A percentile compares a stretch with the other conserved stretches of the same genome.
These are phyloP conservation scores for Phalanger gymnotis DNA, from an alignment of 2,797 vertebrate genomes.

Conservation along the genomic window DNA sequence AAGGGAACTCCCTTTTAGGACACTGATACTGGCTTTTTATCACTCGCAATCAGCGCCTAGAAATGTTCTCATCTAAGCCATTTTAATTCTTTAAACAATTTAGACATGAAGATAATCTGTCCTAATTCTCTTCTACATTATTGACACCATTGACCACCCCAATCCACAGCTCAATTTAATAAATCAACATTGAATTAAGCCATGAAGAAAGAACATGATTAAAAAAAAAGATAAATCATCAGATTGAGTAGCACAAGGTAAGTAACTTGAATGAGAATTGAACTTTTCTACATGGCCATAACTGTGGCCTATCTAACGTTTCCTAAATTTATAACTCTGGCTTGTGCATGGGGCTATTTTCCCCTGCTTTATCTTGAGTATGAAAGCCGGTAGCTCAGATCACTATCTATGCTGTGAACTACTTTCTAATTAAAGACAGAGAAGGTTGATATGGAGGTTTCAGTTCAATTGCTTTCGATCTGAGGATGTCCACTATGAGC, in stretches of 20 bases:
- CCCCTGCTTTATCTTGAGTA: not conserved
- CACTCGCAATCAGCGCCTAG: slow-evolving; percentile 40
- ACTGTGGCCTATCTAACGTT: slow-evolving; percentile 75
- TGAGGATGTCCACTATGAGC: slow-evolving; percentile 86
- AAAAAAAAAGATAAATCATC: slow-evolving; percentile 81
- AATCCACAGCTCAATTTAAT: slow-evolving; percentile 79
- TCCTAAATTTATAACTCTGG: slow-evolving; percentile 64
- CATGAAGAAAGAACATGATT: slow-evolving; percentile 79
- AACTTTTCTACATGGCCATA: slow-evolving; percentile 73
- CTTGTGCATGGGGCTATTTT: slow-evolving; percentile 53
- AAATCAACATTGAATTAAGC: slow-evolving; percentile 83
- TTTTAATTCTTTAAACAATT: slow-evolving; percentile 76
- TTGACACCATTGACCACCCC: slow-evolving; percentile 80
- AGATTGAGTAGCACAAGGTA: slow-evolving; percentile 66
- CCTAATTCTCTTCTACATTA: slow-evolving; percentile 82
- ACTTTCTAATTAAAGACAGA: slow-evolving; percentile 86
- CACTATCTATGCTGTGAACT: slow-evolving; percentile 64
- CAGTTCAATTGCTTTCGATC: slow-evolving; percentile 89
- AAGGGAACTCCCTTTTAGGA: not conserved
- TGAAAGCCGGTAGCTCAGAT: slow-evolving; percentile 36
- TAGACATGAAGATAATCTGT: slow-evolving; percentile 80
- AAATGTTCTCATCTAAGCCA: slow-evolving; percentile 52
- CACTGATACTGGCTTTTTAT: not conserved
- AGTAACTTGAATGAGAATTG: slow-evolving; percentile 70
- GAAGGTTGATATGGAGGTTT: slow-evolving; percentile 86